Conservation (phyloP, 2,797 vertebrate species). For the Micropoecilia bifurca region DNA sequence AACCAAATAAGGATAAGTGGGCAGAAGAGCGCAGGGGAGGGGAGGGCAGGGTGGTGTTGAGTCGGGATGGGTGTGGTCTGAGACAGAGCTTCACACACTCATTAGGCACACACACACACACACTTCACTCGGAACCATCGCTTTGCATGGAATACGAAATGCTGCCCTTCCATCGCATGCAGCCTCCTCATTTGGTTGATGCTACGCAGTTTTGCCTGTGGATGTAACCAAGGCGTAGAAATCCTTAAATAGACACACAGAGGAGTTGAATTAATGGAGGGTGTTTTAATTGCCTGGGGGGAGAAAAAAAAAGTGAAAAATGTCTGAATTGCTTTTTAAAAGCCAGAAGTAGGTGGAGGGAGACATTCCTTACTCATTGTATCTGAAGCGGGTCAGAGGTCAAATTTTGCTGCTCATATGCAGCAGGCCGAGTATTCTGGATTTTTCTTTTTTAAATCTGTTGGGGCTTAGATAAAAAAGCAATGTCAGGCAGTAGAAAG, state of each 20-base stretch:
- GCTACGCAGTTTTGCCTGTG: neutral
- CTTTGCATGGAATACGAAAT: conserved; percentile 3
- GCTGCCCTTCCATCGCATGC: neutral
- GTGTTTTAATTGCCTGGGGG: neutral
- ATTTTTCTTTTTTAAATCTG: conserved; percentile 27
- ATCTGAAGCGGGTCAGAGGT: conserved; percentile 26
- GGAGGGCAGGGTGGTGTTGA: neutral
- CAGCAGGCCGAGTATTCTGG: conserved; percentile 16
- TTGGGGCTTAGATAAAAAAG: neutral
- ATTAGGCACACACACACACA: neutral
- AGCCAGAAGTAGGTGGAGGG: neutral
- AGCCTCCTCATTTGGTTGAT: neutral
- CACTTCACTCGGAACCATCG: neutral
- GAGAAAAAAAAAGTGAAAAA: neutral
- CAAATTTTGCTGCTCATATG: conserved; percentile 40
- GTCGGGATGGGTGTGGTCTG: conserved; percentile 50
- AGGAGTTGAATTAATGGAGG: neutral
- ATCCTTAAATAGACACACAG: neutral
- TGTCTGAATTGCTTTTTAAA: neutral
- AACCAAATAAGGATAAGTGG: conserved; percentile 69
- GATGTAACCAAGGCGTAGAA: neutral
- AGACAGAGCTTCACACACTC: neutral
- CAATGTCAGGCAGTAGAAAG: neutral
- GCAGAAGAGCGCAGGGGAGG: neutral
- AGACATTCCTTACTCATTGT: conserved; percentile 25